A percentile compares a stretch with the other conserved stretches of the same genome.
Evolutionary conservation across 2,797 vertebrate species (phyloP).

Genomic region (Typhlichthys eigenmanni): DNA sequence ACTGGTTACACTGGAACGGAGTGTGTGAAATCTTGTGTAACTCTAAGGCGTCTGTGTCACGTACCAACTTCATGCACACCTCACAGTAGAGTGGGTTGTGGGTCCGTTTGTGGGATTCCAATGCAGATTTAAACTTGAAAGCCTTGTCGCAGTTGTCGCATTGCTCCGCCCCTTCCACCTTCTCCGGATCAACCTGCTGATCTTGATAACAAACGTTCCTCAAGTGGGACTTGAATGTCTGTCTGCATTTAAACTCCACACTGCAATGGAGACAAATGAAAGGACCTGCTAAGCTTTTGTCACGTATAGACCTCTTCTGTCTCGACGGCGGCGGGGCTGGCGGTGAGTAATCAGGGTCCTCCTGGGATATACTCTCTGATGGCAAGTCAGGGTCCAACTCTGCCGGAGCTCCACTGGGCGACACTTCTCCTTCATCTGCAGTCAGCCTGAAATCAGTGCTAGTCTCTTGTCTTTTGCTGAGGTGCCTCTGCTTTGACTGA

Average conservation of each 20-base stretch:
- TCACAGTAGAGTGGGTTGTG: slow-evolving; percentile 76
- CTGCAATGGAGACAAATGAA: slow-evolving; percentile 74
- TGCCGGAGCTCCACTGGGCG: slow-evolving; percentile 32
- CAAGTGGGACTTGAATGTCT: slow-evolving; percentile 69
- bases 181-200: slow-evolving; percentile 72
- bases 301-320: slow-evolving; percentile 46
- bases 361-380: slow-evolving; percentile 19
- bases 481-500: slow-evolving; percentile 24
- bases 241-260: slow-evolving; percentile 71
- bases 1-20: slow-evolving; percentile 71
- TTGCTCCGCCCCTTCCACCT: slow-evolving; percentile 55
- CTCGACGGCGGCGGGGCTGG: slow-evolving; percentile 16
- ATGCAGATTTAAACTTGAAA: slow-evolving; percentile 69
- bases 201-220: slow-evolving; percentile 73
- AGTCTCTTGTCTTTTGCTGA: slow-evolving; percentile 28
- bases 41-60: slow-evolving; percentile 61
- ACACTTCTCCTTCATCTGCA: slow-evolving; percentile 32
- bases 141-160: slow-evolving; percentile 72
- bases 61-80: slow-evolving; percentile 72
- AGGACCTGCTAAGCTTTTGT: slow-evolving; percentile 47
- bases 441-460: not conserved
- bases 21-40: slow-evolving; percentile 75
- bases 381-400: slow-evolving; percentile 26
- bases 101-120: slow-evolving; percentile 74
- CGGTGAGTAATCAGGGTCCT: slow-evolving; percentile 34